Evolutionary conservation across 2,888 invertebrate species (phyloP), one percentile per base, ranked within the genome.

Genomic region (Drosophila borborema): DNA sequence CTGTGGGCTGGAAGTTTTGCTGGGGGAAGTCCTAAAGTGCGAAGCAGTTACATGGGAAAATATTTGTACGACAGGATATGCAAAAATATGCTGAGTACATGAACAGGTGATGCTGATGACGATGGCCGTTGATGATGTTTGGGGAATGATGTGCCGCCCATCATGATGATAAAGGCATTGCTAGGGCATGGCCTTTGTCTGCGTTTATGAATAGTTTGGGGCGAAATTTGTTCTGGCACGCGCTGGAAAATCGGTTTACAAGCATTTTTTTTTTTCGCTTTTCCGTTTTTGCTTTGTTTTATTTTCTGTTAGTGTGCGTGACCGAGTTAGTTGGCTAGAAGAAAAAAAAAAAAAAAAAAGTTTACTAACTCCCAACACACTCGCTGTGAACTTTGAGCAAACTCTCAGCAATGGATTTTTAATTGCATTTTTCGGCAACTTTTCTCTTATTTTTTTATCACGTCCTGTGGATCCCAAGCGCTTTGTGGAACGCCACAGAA

Each of bases 61-160:
- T 90, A 90, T 85, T 85, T 85, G 90, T 85, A 77, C 74, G 55
- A 77, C 89, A 82, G 87, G 78, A 86, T 75, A 81, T 84, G 85
- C 74, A 71, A 83, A 80, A 89, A 83, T 86, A 80, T 89, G 79
- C 60, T 68, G 31, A 20, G 38, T 61, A 58, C 63, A 65, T 49
- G 74, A 49, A 55, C 61, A 82, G 64, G 59, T 60, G 53, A 45
- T 38, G 56, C 43, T 53, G 66, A 77, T 59, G 51, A 4, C 38
- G 46, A 41, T 41, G 41, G 65, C 20, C 45, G 49, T 2, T 10
- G 45, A 6, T 28, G 14, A 38, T 36, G 43, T 72, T 74, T 65
- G 55, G 60, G 71, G 72, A n/a, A 40, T 41, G 55, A 28, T 40
- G 55, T 28, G 28, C 28, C 28, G 28, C 12, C 3, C 28, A 55